Percentiles rank a stretch among this genome's conserved stretches.
These are phyloP conservation scores for Pelmatolapia mariae DNA, from an alignment of 2,113 vertebrate genomes.

Conservation along the genomic window DNA sequence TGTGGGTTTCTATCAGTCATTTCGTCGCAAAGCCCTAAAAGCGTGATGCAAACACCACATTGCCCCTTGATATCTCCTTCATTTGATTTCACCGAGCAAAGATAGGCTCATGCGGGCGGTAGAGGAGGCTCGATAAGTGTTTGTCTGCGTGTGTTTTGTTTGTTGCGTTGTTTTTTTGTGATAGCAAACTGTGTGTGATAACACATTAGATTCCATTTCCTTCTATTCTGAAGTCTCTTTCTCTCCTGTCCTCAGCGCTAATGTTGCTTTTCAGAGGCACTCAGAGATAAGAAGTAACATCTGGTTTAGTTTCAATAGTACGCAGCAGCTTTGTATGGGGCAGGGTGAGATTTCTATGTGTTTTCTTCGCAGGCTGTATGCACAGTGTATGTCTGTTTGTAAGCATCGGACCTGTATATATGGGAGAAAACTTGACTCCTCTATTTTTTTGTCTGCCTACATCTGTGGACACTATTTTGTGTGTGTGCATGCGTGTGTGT, in stretches of 20 bases:
- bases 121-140: conserved; percentile 2
- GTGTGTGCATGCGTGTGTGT: neutral
- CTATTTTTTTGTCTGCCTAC: neutral
- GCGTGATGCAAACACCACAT: conserved; percentile 22
- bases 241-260: conserved; percentile 74
- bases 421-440: neutral
- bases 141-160: conserved; percentile 10
- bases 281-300: conserved; percentile 89
- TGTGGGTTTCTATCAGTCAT: conserved; percentile 44
- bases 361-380: neutral
- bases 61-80: conserved; percentile 45
- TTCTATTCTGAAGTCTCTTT: conserved; percentile 74
- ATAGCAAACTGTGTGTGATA: conserved; percentile 8
- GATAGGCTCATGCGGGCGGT: neutral
- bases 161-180: conserved; percentile 29
- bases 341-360: conserved; percentile 61
- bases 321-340: conserved; percentile 77
- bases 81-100: conserved; percentile 43
- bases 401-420: neutral
- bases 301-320: conserved; percentile 86
- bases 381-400: neutral
- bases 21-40: conserved; percentile 44
- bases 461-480: neutral
- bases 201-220: conserved; percentile 37
- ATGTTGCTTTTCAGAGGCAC: conserved; percentile 82